Evolutionary conservation across 1,140 invertebrate species (phyloP).

Genomic region (Muscidifurax raptorellus): DNA sequence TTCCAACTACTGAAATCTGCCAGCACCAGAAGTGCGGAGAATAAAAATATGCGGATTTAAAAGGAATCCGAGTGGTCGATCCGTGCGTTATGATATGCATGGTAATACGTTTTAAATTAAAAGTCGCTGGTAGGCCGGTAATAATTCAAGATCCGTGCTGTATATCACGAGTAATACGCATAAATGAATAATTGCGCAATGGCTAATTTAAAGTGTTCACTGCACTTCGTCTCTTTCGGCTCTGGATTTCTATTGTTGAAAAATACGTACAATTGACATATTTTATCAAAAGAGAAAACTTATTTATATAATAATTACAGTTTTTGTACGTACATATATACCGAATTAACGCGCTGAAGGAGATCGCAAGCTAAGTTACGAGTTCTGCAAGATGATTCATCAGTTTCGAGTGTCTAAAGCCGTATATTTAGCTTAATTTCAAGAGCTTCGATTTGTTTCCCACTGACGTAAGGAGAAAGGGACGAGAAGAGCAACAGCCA

Average conservation of each 20-base stretch:
- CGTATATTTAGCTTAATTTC: no score
- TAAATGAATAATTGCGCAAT: conserved; percentile 75
- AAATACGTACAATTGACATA: background rate
- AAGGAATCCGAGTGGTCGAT: conserved; percentile 54
- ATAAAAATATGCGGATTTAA: conserved; percentile 38
- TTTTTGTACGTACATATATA: no score
- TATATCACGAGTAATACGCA: conserved; percentile 74
- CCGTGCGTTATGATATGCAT: conserved; percentile 70
- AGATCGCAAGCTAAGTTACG: no score
- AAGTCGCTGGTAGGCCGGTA: conserved; percentile 72
- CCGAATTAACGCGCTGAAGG: no score
- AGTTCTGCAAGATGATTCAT: no score
- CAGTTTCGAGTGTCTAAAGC: no score
- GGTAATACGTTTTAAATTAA: conserved; percentile 74
- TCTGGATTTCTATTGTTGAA: conserved; percentile 3
- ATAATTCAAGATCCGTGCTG: conserved; percentile 73
- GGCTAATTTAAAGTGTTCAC: conserved; percentile 71
- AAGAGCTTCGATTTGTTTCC: no score
- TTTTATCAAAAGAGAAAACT: no score
- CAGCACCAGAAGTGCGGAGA: background rate
- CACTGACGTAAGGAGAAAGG: background rate
- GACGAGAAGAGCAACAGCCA: conserved; percentile 51
- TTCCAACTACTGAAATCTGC: no score
- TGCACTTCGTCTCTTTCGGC: conserved; percentile 54
- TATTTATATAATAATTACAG: no score